These are phyloP conservation scores for Heloderma charlesbogerti DNA, from an alignment of 2,113 vertebrate genomes.

Conservation along the genomic window DNA sequence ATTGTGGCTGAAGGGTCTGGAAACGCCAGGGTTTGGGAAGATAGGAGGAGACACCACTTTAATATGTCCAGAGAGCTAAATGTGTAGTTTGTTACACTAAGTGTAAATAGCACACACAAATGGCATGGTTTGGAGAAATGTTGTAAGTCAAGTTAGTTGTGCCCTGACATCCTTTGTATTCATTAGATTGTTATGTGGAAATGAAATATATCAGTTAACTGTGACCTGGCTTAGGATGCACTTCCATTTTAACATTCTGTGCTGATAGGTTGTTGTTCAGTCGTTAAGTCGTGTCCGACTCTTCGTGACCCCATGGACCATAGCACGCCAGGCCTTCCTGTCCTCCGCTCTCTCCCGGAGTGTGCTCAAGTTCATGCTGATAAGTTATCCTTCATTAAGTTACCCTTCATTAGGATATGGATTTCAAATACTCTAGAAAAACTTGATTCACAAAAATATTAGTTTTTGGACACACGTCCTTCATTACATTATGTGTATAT, in stretches of 20 bases:
- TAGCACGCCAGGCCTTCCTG: too few relatives aligned
- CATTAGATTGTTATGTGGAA: background rate
- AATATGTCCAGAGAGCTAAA: background rate
- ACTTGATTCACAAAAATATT: background rate
- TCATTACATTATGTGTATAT: background rate
- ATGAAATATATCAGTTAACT: background rate
- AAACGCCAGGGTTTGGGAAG: background rate
- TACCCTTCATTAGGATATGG: background rate
- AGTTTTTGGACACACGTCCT: background rate
- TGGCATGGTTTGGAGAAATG: background rate
- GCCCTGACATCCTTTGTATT: background rate
- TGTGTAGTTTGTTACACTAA: background rate
- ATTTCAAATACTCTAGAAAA: background rate
- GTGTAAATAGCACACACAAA: background rate
- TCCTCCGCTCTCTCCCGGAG: too few relatives aligned
- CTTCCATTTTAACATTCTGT: background rate
- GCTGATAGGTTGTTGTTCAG: too few relatives aligned
- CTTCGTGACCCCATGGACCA: too few relatives aligned
- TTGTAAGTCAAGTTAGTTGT: background rate
- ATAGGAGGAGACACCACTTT: background rate
- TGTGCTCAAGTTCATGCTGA: too few relatives aligned
- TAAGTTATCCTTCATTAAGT: background rate
- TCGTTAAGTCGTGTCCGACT: too few relatives aligned
- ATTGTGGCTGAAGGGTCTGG: background rate
- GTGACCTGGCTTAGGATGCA: background rate